These are phyloP conservation scores for Halcyon leucocephala DNA, from an alignment of 2,797 vertebrate species.

Conservation along the genomic window DNA sequence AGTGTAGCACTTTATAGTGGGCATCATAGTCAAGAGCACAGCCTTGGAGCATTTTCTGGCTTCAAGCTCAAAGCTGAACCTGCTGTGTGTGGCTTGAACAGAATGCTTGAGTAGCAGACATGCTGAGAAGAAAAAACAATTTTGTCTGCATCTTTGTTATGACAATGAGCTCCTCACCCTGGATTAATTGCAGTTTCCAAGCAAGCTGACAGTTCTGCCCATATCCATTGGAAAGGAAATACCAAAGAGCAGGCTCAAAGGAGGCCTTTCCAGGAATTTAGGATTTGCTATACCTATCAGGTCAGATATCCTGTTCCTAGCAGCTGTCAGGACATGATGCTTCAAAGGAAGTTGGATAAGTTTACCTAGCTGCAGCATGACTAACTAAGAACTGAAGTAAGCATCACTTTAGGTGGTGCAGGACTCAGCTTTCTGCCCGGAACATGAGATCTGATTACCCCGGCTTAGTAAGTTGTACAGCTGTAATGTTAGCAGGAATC, in stretches of 20 bases:
- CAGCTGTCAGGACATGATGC: slow-evolving; percentile 54
- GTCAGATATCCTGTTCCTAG: slow-evolving; percentile 55
- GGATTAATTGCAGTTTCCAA: slow-evolving; percentile 42
- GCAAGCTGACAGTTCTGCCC: slow-evolving; percentile 3
- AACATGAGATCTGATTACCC: slow-evolving; percentile 15
- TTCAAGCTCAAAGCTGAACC: background rate
- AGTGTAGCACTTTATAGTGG: background rate
- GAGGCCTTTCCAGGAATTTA: slow-evolving; percentile 36
- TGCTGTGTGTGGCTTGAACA: background rate
- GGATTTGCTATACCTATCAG: slow-evolving; percentile 16
- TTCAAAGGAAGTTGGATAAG: slow-evolving; percentile 56
- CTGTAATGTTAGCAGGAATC: background rate
- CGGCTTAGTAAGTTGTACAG: background rate
- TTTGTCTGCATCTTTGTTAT: slow-evolving; percentile 13
- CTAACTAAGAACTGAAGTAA: slow-evolving; percentile 21
- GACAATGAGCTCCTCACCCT: background rate
- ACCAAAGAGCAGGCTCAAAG: background rate
- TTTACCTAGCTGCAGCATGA: background rate
- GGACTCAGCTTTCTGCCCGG: slow-evolving; percentile 40
- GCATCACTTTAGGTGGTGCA: background rate
- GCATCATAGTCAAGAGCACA: background rate
- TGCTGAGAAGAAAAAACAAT: background rate
- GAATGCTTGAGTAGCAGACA: background rate
- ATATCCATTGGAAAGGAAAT: slow-evolving; percentile 54
- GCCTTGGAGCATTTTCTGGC: background rate